Percentiles rank a stretch among this genome's conserved stretches.
These are phyloP conservation scores for Cephus rjabovi DNA, from an alignment of 2,888 invertebrate species.

Conservation along the genomic window DNA sequence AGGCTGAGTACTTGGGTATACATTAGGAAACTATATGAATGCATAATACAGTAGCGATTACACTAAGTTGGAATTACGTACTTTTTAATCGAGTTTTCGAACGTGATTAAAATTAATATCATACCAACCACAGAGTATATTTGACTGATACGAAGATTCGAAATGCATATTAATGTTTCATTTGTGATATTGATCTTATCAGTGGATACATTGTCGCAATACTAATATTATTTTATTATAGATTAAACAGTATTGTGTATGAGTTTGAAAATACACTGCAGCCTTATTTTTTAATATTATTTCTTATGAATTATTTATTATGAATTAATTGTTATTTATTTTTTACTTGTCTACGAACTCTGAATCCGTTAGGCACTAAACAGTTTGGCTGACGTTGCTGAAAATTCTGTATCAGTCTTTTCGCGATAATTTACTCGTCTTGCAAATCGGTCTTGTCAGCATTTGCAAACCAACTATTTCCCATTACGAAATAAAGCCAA, in stretches of 20 bases:
- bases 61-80: not conserved
- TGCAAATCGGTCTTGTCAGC: too few relatives aligned
- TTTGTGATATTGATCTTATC: not conserved
- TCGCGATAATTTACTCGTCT: not conserved
- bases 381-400: not conserved
- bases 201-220: not conserved
- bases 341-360: not conserved
- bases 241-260: not conserved
- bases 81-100: not conserved
- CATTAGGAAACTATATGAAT: not conserved
- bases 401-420: not conserved
- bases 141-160: not conserved
- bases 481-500: too few relatives aligned
- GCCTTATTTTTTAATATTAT: not conserved
- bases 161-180: not conserved
- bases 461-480: too few relatives aligned
- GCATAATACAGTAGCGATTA: not conserved
- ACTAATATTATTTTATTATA: too few relatives aligned
- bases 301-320: not conserved
- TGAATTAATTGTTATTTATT: not conserved
- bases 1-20: not conserved
- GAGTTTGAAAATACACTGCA: not conserved
- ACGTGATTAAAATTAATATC: not conserved
- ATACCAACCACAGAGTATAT: not conserved
- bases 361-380: not conserved